phyloP scores from a whole-genome alignment of 1,140 invertebrate species.

The Drosophila kanapiae region DNA sequence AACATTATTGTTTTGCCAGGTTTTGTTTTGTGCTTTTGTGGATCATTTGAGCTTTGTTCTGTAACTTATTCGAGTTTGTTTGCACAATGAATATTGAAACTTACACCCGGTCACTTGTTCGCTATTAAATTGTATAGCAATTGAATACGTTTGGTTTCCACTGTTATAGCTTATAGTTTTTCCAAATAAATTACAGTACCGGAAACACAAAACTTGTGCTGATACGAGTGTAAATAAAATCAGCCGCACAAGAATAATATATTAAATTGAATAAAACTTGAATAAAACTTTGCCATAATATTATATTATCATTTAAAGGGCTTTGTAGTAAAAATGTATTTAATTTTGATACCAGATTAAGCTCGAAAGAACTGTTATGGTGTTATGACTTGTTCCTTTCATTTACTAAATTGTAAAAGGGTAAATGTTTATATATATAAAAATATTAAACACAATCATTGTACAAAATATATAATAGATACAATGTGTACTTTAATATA shows the following conservation, averaged over 20 bases:
- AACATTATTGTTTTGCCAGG: constrained; percentile 35
- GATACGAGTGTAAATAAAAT: not conserved
- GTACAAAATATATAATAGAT: too few relatives aligned
- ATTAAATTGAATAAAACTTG: not conserved
- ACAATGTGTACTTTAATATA: too few relatives aligned
- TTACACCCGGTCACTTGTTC: constrained; percentile 1
- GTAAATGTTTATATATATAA: too few relatives aligned
- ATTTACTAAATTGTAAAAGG: too few relatives aligned
- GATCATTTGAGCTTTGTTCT: constrained; percentile 9
- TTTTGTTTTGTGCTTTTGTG: constrained; percentile 33
- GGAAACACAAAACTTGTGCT: not conserved
- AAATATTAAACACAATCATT: too few relatives aligned
- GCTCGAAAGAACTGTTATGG: too few relatives aligned
- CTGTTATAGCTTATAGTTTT: not conserved
- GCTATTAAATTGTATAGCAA: not conserved
- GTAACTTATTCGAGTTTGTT: constrained; percentile 5
- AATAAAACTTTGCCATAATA: not conserved
- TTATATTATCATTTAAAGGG: not conserved
- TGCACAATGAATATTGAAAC: constrained; percentile 4
- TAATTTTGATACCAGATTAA: too few relatives aligned
- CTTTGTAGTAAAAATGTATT: too few relatives aligned
- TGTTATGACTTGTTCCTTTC: too few relatives aligned
- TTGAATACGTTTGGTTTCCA: not conserved
- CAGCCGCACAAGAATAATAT: not conserved
- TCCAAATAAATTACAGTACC: not conserved